Conservation (phyloP, 2,797 vertebrate genomes). For the Fundulus diaphanus region DNA sequence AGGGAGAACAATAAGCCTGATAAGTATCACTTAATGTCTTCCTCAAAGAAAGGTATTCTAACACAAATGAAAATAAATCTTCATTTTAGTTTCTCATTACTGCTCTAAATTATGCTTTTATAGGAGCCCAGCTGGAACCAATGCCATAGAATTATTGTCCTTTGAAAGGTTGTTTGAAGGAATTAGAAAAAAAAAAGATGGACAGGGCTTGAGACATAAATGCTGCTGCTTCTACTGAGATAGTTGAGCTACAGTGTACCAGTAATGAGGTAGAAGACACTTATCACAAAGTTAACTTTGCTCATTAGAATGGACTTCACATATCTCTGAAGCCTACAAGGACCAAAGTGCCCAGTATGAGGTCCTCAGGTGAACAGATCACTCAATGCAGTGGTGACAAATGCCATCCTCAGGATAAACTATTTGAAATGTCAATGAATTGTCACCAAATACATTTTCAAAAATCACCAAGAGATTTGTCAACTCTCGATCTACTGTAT, state of each 20-base stretch:
- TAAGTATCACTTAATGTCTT: constrained; percentile 70
- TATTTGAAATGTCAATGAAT: constrained; percentile 44
- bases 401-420: constrained; percentile 38
- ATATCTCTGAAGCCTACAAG: constrained; percentile 57
- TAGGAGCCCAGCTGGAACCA: constrained; percentile 61
- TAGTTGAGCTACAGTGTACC: constrained; percentile 65
- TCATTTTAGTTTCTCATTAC: constrained; percentile 70
- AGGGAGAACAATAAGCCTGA: constrained; percentile 73
- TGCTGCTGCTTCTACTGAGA: constrained; percentile 54
- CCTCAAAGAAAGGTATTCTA: constrained; percentile 50
- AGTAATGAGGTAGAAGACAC: constrained; percentile 75
- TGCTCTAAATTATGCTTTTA: constrained; percentile 56
- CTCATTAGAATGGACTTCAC: constrained; percentile 49
- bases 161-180: constrained; percentile 65
- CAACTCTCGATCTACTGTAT: constrained; percentile 29
- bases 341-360: constrained; percentile 75
- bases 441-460: constrained; percentile 32
- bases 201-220: constrained; percentile 47
- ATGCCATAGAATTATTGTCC: constrained; percentile 58
- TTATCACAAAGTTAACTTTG: constrained; percentile 64
- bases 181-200: constrained; percentile 60
- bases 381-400: constrained; percentile 37
- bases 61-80: constrained; percentile 72
- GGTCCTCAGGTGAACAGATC: constrained; percentile 54
- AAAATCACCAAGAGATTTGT: constrained; percentile 34